These are phyloP conservation scores for Intellagama lesueurii DNA, from an alignment of 2,797 vertebrate genomes.

Conservation along the genomic window DNA sequence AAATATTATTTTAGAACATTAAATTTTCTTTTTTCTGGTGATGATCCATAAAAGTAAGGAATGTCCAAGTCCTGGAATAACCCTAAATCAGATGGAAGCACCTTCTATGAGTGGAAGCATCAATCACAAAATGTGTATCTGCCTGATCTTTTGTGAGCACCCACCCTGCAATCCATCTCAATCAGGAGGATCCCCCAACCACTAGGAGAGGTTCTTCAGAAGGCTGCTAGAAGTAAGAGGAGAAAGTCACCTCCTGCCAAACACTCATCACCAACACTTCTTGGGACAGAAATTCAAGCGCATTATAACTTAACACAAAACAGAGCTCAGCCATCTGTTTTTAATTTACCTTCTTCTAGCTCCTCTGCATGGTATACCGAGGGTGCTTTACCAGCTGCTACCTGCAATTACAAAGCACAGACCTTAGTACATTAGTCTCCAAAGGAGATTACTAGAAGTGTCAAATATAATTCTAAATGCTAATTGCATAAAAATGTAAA, in stretches of 20 bases:
- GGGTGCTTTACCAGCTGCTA: constrained; percentile 85
- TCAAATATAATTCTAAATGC: constrained; percentile 43
- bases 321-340: not conserved
- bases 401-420: constrained; percentile 78
- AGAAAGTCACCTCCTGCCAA: not conserved
- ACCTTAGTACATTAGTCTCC: constrained; percentile 9
- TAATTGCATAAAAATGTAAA: not conserved
- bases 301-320: not conserved
- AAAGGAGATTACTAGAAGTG: constrained; percentile 37
- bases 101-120: not conserved
- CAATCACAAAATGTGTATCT: not conserved
- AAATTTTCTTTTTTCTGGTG: no score
- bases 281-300: not conserved
- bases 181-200: not conserved
- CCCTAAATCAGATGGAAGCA: no score
- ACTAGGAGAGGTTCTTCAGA: not conserved
- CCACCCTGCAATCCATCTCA: not conserved
- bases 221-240: not conserved
- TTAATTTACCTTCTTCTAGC: constrained; percentile 90
- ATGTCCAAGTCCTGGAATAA: no score
- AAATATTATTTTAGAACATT: no score
- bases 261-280: not conserved
- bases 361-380: constrained; percentile 89
- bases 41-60: no score
- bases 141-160: not conserved